Conservation (phyloP, 2,113 vertebrate genomes). For the Leptosomus discolor region DNA sequence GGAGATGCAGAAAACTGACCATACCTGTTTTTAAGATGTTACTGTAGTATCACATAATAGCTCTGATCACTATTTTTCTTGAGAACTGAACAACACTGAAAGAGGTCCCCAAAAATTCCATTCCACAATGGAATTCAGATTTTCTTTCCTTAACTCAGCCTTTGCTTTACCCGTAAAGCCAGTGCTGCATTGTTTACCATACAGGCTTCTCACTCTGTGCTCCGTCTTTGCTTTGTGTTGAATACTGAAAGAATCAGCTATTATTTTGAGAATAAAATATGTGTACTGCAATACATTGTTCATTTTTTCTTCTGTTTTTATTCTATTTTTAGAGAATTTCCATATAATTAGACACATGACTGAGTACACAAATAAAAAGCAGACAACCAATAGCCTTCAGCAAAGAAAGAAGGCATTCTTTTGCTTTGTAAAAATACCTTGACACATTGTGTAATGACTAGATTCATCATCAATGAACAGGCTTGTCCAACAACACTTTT, state of each 20-base stretch:
- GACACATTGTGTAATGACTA: background rate
- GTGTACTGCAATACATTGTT: background rate
- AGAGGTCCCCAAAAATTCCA: rapidly evolving
- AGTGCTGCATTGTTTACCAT: background rate
- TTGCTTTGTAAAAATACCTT: background rate
- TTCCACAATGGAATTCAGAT: background rate
- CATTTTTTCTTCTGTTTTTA: background rate
- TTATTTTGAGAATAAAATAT: background rate
- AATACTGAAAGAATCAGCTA: background rate
- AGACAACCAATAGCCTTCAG: background rate
- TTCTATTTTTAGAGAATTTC: background rate
- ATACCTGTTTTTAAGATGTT: background rate
- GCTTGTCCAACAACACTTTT: background rate
- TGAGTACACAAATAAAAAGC: background rate
- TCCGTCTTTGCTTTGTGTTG: background rate
- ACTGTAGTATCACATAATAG: background rate
- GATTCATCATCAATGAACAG: background rate
- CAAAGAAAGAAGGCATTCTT: background rate
- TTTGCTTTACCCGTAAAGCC: background rate
- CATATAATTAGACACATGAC: background rate
- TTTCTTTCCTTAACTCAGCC: background rate
- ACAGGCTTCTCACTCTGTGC: background rate
- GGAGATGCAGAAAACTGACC: background rate
- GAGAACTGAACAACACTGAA: background rate
- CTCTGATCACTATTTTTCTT: background rate